Evolutionary conservation across 2,113 vertebrate genomes (phyloP).

Genomic region (Xiphorhynchus elegans): DNA sequence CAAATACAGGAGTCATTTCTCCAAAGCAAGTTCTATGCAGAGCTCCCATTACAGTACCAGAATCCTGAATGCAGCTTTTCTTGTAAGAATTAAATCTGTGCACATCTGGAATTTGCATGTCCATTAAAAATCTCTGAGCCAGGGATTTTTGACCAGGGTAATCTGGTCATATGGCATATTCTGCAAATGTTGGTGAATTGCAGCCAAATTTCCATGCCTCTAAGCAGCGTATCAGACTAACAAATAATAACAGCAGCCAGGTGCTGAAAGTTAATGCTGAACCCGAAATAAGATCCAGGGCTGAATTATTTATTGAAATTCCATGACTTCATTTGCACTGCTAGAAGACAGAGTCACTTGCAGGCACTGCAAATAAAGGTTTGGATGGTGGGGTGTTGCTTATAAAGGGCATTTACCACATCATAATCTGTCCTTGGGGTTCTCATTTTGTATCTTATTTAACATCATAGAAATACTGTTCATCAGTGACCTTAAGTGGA

Average conservation of each 20-base stretch:
- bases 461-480: neutral
- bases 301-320: slow-evolving; percentile 87
- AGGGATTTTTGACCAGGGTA: neutral
- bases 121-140: slow-evolving; percentile 41
- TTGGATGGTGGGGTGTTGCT: neutral
- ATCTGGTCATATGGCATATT: neutral
- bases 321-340: slow-evolving; percentile 69
- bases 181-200: slow-evolving; percentile 51
- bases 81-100: slow-evolving; percentile 6
- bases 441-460: neutral
- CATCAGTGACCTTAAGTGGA: neutral
- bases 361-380: neutral
- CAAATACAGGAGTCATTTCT: neutral
- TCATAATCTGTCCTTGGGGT: neutral
- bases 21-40: neutral
- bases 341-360: slow-evolving; percentile 7
- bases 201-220: slow-evolving; percentile 68
- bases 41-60: neutral
- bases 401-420: neutral
- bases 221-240: neutral
- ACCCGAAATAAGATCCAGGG: slow-evolving; percentile 66
- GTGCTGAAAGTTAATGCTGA: slow-evolving; percentile 74
- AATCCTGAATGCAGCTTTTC: neutral
- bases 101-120: slow-evolving; percentile 44
- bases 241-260: slow-evolving; percentile 58